Conservation (phyloP, 2,888 invertebrate genomes). For the Oscheius sp. region DNA sequence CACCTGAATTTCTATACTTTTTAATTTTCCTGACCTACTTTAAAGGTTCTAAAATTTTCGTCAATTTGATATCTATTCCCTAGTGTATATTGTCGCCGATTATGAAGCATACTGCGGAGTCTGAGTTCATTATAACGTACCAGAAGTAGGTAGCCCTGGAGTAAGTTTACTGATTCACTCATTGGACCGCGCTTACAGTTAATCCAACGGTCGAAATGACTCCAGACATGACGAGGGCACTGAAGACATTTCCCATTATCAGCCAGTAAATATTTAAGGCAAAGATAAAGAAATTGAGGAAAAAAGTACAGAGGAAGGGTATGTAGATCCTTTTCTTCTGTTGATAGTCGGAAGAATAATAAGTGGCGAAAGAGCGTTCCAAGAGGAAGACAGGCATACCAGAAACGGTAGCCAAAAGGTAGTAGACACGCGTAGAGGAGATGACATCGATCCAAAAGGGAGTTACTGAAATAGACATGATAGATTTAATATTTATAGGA, state of each 20-base stretch:
- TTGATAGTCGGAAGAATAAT: slow-evolving; percentile 3
- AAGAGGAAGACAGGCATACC: slow-evolving; percentile 16
- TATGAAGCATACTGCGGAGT: background rate
- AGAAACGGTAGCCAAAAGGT: slow-evolving; percentile 6
- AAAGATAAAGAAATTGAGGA: slow-evolving; percentile 14
- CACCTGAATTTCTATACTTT: slow-evolving; percentile 3
- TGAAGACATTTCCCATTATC: background rate
- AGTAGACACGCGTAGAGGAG: background rate
- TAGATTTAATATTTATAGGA: background rate
- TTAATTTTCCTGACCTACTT: background rate
- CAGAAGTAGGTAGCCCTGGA: slow-evolving; percentile 9
- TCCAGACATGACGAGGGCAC: background rate
- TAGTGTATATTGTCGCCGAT: background rate
- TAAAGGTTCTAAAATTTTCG: slow-evolving; percentile 8
- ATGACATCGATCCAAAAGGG: slow-evolving; percentile 13
- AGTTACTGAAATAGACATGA: background rate
- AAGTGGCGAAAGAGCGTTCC: slow-evolving; percentile 11
- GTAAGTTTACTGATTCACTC: too few relatives aligned
- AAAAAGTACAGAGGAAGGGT: background rate
- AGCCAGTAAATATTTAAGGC: slow-evolving; percentile 13
- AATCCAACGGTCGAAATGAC: background rate
- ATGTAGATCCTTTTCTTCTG: background rate
- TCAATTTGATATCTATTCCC: slow-evolving; percentile 5
- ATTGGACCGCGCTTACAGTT: background rate
- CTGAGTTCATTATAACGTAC: background rate